Base-by-base conservation (phyloP, 2,888 invertebrate species). In the Tillus elongatus region DNA sequence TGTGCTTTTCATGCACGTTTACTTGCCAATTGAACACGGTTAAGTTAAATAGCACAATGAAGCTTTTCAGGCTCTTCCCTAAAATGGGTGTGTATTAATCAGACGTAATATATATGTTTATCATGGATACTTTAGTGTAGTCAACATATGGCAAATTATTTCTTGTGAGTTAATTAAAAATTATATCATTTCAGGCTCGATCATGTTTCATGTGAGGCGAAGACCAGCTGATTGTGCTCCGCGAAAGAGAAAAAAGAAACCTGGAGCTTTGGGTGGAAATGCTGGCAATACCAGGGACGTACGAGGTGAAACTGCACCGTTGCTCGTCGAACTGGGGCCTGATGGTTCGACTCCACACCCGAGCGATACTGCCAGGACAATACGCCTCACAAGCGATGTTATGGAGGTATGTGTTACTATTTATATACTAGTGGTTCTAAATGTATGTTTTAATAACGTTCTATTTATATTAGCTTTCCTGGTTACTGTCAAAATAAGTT, bases 171-270 rank as follows among this genome's bases (percentile, higher is more conserved):
- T 29, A 8, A 29, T 29, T 8, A 9, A 29, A 8, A 8, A 8
- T 6, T 29, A 29, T 19, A 8, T 19, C n/a, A 43, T 63, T 57
- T 34, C 68, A 89, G 93, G 93, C 67, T 91, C 91, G 58, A 87
- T 96, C 61, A 95, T 93, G 86, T 96, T 96, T 67, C 95, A 96
- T 70, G 89, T 96, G 64, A 77, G 92, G 60, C 77, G 91, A 62
- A 77, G 92, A 60, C 90, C 95, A 50, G 85, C 88, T 33, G 93
- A 93, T 65, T 81, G 86, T 56, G 90, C 88, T 45, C 78, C 90
- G 43, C 81, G 91, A 50, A 79, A 90, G 53, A 87, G 92, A 73
- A 92, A 92, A 74, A 82, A 82, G 64, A 75, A 76, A 61, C 71
- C 73, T 36, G 72, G 74, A 10, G 70, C 70, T 12, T 50, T 63